These are phyloP conservation scores for Pseudochaenichthys georgianus DNA, from an alignment of 2,797 vertebrate genomes.

Conservation along the genomic window DNA sequence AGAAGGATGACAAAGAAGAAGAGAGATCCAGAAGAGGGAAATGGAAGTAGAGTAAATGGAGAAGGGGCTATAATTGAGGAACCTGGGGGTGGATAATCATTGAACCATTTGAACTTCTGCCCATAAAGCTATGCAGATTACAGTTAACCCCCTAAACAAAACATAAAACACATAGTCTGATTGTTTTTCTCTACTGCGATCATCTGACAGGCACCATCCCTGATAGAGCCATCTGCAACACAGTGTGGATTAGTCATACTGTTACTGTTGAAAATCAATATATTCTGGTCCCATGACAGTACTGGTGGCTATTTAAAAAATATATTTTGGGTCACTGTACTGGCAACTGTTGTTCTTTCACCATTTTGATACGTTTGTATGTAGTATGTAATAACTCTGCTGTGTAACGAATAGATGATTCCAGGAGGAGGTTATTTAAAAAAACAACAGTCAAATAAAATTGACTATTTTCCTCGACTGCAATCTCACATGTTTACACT, in stretches of 20 bases:
- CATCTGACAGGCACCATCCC: conserved; percentile 11
- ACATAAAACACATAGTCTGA: neutral
- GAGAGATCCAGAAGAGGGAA: neutral
- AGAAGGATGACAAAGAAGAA: neutral
- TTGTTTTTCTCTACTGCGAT: neutral
- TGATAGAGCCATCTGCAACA: conserved; percentile 1
- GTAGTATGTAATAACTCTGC: neutral
- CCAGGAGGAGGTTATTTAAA: neutral
- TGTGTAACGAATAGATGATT: neutral
- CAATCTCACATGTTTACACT: conserved; percentile 37
- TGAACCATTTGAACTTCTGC: neutral
- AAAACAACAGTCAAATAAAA: neutral
- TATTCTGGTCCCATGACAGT: conserved; percentile 16
- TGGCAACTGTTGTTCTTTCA: neutral
- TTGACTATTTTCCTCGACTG: conserved; percentile 1
- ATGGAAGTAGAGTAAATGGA: neutral
- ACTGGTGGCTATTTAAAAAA: conserved; percentile 10
- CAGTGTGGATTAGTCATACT: conserved; percentile 29
- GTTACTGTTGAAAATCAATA: conserved; percentile 45
- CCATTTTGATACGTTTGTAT: neutral
- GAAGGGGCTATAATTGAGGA: neutral
- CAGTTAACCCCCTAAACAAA: neutral
- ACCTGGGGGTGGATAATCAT: neutral
- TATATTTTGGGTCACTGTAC: neutral
- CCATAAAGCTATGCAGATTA: neutral